phyloP scores from a whole-genome alignment of 2,888 invertebrate species.

The Acleris emargana region DNA sequence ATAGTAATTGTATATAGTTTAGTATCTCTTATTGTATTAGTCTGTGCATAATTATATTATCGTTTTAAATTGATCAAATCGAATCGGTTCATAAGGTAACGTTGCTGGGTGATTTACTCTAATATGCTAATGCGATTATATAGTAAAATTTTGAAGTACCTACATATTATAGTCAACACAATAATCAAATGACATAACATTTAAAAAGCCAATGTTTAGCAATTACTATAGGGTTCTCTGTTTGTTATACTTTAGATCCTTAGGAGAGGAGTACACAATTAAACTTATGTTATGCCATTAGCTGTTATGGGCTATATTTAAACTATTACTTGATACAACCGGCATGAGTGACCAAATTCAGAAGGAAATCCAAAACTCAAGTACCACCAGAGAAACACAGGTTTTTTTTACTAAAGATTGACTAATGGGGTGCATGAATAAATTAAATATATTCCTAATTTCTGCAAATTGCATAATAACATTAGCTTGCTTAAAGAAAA shows the following conservation, averaged over 20 bases:
- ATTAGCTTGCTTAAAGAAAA: no score
- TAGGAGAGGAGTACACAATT: conserved; percentile 2
- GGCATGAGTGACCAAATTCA: conserved; percentile 59
- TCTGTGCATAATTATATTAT: no score
- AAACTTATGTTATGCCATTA: neutral
- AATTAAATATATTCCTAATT: neutral
- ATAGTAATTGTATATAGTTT: no score
- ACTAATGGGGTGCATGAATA: conserved; percentile 1
- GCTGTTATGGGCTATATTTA: conserved; percentile 11
- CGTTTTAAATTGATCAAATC: neutral
- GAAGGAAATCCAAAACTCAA: conserved; percentile 52
- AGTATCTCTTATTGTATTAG: no score
- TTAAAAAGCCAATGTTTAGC: neutral
- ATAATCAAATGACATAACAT: neutral
- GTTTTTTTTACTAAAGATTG: conserved; percentile 47
- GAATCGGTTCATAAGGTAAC: neutral
- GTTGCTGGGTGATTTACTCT: neutral
- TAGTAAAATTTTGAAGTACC: neutral
- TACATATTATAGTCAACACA: neutral
- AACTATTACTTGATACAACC: conserved; percentile 23
- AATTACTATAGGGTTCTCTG: neutral
- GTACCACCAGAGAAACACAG: conserved; percentile 59
- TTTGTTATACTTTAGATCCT: conserved; percentile 12
- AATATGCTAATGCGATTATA: neutral
- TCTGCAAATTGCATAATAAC: no score